Evolutionary conservation across 2,888 invertebrate species (phyloP).

Genomic region (Brachypterus glaber): DNA sequence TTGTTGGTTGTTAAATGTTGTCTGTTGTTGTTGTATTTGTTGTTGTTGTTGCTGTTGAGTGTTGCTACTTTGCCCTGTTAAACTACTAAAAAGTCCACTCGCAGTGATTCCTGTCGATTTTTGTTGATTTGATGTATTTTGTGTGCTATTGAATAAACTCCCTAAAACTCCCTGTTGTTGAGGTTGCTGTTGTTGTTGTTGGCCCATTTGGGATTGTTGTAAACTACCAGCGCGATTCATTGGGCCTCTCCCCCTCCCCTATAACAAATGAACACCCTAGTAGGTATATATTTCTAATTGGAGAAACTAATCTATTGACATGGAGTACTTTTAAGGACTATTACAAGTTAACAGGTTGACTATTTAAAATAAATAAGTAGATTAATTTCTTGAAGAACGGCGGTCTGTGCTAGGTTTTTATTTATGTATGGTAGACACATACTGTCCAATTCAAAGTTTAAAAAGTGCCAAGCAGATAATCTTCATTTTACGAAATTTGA

Average conservation of each 20-base stretch:
- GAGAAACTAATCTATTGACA: too few relatives aligned
- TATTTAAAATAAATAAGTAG: too few relatives aligned
- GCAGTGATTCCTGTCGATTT: constrained; percentile 20
- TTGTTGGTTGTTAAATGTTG: constrained; percentile 14
- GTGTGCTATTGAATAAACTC: constrained; percentile 25
- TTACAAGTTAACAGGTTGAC: too few relatives aligned
- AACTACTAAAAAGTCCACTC: constrained; percentile 24
- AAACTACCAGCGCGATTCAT: constrained; percentile 46
- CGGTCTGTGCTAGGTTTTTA: too few relatives aligned
- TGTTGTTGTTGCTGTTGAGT: constrained; percentile 17
- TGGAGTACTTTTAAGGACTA: too few relatives aligned
- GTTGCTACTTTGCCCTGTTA: constrained; percentile 20
- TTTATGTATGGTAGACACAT: too few relatives aligned
- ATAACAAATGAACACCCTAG: too few relatives aligned
- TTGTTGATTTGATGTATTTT: constrained; percentile 20
- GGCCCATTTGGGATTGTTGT: constrained; percentile 29
- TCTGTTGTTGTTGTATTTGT: constrained; percentile 28
- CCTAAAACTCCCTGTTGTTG: constrained; percentile 22
- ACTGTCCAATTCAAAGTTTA: too few relatives aligned
- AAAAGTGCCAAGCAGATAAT: too few relatives aligned
- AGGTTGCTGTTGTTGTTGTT: constrained; percentile 32
- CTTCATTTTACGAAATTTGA: too few relatives aligned
- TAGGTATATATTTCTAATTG: too few relatives aligned
- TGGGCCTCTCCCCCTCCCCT: constrained; percentile 52
- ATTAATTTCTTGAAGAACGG: too few relatives aligned